A percentile compares a stretch with the other conserved stretches of the same genome.
Evolutionary conservation across 2,797 vertebrate species (phyloP).

Genomic region (Parambassis ranga): DNA sequence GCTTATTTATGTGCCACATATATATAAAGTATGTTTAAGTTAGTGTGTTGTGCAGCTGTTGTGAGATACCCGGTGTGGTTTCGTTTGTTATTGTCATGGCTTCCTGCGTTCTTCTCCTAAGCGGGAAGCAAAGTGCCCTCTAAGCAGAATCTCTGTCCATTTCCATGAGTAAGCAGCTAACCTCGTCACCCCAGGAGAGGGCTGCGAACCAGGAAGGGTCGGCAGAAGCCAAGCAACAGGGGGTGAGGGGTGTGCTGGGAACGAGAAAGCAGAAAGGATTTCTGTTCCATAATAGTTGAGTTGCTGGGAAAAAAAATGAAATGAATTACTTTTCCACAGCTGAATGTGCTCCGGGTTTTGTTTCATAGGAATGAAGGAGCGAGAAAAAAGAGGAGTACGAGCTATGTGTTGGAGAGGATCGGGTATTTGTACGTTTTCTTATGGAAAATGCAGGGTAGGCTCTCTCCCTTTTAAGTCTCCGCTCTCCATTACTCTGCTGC

Average conservation of each 20-base stretch:
- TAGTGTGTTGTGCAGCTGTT: constrained; percentile 25
- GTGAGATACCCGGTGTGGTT: constrained; percentile 36
- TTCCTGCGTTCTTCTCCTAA: constrained; percentile 73
- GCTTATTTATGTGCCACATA: neutral
- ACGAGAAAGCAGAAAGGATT: constrained; percentile 2
- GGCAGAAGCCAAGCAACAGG: constrained; percentile 30
- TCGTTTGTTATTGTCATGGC: constrained; percentile 74
- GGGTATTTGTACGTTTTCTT: no score
- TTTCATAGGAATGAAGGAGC: neutral
- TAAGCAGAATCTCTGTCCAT: constrained; percentile 76
- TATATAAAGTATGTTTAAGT: neutral
- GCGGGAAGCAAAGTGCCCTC: constrained; percentile 74
- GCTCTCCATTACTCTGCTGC: constrained; percentile 53
- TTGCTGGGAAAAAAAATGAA: neutral
- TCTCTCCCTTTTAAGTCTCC: constrained; percentile 39
- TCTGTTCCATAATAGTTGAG: constrained; percentile 1
- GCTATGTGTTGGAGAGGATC: neutral
- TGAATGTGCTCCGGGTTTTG: neutral
- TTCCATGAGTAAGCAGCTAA: constrained; percentile 82
- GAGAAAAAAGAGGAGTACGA: neutral
- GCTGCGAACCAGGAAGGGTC: constrained; percentile 46
- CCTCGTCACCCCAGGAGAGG: constrained; percentile 62
- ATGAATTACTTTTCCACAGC: neutral
- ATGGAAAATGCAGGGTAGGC: constrained; percentile 1
- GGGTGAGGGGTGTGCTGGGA: constrained; percentile 7